Evolutionary conservation across 2,113 vertebrate species (phyloP).

Genomic region (Corythoichthys intestinalis): DNA sequence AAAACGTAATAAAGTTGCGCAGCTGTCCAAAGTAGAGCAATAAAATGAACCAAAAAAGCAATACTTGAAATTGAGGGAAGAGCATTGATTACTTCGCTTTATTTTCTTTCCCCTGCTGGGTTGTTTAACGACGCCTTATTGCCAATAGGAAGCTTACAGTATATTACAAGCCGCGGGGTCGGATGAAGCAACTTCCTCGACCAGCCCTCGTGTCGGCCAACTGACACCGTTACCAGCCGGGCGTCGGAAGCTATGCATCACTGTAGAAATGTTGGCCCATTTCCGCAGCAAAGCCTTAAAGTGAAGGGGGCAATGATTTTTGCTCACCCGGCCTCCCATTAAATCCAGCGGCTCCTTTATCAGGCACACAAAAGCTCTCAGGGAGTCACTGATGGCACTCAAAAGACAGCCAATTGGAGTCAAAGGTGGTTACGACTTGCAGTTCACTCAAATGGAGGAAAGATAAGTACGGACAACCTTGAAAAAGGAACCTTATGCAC

Average conservation of each 20-base stretch:
- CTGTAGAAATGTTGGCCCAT: slow-evolving; percentile 54
- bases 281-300: slow-evolving; percentile 55
- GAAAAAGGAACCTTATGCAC: slow-evolving; percentile 32
- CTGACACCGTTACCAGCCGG: slow-evolving; percentile 57
- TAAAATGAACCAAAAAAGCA: slow-evolving; percentile 37
- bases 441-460: slow-evolving; percentile 60
- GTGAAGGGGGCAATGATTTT: slow-evolving; percentile 52
- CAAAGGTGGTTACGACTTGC: slow-evolving; percentile 56
- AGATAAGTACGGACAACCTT: slow-evolving; percentile 24
- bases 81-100: slow-evolving; percentile 47
- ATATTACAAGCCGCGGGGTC: slow-evolving; percentile 29
- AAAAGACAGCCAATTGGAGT: slow-evolving; percentile 57
- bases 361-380: slow-evolving; percentile 47
- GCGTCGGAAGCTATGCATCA: slow-evolving; percentile 58
- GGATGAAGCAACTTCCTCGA: slow-evolving; percentile 34
- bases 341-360: slow-evolving; percentile 51
- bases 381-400: slow-evolving; percentile 56
- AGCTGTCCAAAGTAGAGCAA: slow-evolving; percentile 55
- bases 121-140: slow-evolving; percentile 31
- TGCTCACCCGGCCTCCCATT: slow-evolving; percentile 51
- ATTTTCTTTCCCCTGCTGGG: slow-evolving; percentile 34
- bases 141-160: slow-evolving; percentile 28
- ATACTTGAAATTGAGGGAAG: slow-evolving; percentile 48
- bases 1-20: slow-evolving; percentile 58
- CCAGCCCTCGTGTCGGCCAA: slow-evolving; percentile 42